Percentiles rank a stretch among this genome's conserved stretches.
Evolutionary conservation across 2,888 invertebrate genomes (phyloP).

Genomic region (Yponomeuta evonymella): DNA sequence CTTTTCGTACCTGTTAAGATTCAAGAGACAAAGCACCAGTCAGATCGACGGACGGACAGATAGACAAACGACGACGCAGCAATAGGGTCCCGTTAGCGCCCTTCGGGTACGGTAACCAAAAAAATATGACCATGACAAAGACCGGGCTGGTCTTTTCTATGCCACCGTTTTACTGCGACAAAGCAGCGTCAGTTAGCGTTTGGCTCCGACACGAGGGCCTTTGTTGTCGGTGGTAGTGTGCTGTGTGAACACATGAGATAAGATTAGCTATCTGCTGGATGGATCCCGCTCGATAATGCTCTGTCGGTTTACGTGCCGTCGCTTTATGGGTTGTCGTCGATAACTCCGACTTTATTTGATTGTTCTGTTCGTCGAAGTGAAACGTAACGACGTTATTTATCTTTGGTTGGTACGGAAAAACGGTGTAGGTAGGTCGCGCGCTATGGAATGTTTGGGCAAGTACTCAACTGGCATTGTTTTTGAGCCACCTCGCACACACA

Average conservation of each 20-base stretch:
- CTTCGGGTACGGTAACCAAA: no score
- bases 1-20: no score
- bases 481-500: no score
- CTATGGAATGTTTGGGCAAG: no score
- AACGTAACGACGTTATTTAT: constrained; percentile 25
- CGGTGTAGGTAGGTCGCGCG: background rate
- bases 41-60: background rate
- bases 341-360: constrained; percentile 10
- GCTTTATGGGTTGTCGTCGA: constrained; percentile 1
- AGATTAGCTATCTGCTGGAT: background rate
- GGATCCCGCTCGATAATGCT: background rate
- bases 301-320: background rate
- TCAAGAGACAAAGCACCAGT: no score
- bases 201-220: background rate
- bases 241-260: constrained; percentile 9
- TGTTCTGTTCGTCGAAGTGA: constrained; percentile 9
- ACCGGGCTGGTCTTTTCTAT: background rate
- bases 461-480: no score
- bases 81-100: no score
- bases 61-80: background rate
- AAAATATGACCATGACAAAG: background rate
- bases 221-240: constrained; percentile 7
- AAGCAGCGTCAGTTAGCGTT: background rate
- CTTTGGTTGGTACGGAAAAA: background rate
- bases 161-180: background rate